Evolutionary conservation across 2,797 vertebrate species (phyloP), one percentile per base, ranked within the genome.

Genomic region (Malurus leucopterus): DNA sequence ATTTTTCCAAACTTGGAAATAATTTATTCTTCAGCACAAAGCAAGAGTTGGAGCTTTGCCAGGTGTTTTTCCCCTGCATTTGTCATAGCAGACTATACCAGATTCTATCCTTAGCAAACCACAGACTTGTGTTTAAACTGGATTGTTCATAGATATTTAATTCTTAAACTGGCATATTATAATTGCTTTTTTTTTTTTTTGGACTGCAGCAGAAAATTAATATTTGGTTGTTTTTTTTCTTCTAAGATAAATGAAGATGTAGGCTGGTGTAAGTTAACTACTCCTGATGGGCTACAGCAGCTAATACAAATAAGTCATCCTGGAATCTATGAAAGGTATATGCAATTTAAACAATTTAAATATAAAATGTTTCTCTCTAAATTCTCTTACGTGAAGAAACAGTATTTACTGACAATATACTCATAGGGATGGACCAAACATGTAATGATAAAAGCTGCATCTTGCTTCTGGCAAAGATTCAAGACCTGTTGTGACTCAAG

Each of bases 181-280:
- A 29, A 3, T 65, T 75, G 8, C 2, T 7, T 32, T 34, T 26
- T 44, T 67, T 51, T 15, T 58, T 4, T 19, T 46, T 84, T 80
- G 63, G 64, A n/a, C 44, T 92, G 59, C 72, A 86, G 32, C 50
- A 84, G 41, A 88, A 82, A 69, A 67, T 79, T 90, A 64, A 82
- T 84, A 55, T 5, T 85, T 58, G 8, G 9, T 21, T 50, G 6
- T 16, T n/a, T 92, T 24, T 93, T 47, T 91, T 71, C 24, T 58
- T 54, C 84, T 84, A 93, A 97, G 97, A 76, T 92, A 80, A 92
- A 95, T 88, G 92, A 92, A 93, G 79, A 93, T 32, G 53, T 94
- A 55, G 95, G 96, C 44, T 97, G 96, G 96, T 97, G 96, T 94
- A 97, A 95, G 36, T 83, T 98, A 89, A 96, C 92, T 73, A 92